Percentiles rank a stretch among this genome's conserved stretches.
Evolutionary conservation across 2,113 vertebrate genomes (phyloP).

Genomic region (Bujurquina vittata): DNA sequence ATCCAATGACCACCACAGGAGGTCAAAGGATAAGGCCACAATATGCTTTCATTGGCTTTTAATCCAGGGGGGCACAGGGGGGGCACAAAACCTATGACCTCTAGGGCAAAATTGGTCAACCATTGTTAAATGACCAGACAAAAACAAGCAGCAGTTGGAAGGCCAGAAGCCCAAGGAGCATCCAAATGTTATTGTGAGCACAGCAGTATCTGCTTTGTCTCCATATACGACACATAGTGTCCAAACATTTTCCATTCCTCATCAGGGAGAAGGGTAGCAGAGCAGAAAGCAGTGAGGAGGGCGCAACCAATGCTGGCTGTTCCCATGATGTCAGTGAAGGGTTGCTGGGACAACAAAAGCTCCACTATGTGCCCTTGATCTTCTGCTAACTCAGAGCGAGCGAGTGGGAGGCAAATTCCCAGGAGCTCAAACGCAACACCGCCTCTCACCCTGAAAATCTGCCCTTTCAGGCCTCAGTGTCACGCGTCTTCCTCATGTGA

Average conservation of each 20-base stretch:
- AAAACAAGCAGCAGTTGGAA: background rate
- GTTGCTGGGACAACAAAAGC: constrained; percentile 55
- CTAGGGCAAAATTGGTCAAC: constrained; percentile 29
- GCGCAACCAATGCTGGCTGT: background rate
- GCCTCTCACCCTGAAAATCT: constrained; percentile 57
- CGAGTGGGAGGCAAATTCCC: constrained; percentile 34
- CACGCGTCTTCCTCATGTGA: background rate
- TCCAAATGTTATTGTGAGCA: background rate
- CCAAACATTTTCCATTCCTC: constrained; percentile 23
- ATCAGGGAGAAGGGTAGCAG: background rate
- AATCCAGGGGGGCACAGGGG: background rate
- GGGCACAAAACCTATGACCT: constrained; percentile 24
- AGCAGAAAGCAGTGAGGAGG: constrained; percentile 12
- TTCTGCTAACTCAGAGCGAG: constrained; percentile 12
- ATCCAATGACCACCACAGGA: background rate
- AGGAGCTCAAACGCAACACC: constrained; percentile 47
- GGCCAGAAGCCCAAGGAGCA: background rate
- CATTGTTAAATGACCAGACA: constrained; percentile 29
- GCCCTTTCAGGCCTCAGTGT: constrained; percentile 34
- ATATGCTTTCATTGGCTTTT: constrained; percentile 7
- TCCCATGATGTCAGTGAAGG: constrained; percentile 39
- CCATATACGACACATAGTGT: background rate
- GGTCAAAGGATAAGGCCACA: constrained; percentile 10
- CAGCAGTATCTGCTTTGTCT: constrained; percentile 6
- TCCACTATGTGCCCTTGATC: constrained; percentile 27